These are phyloP conservation scores for Trichonephila clavata DNA, from an alignment of 1,140 invertebrate genomes.

Conservation along the genomic window DNA sequence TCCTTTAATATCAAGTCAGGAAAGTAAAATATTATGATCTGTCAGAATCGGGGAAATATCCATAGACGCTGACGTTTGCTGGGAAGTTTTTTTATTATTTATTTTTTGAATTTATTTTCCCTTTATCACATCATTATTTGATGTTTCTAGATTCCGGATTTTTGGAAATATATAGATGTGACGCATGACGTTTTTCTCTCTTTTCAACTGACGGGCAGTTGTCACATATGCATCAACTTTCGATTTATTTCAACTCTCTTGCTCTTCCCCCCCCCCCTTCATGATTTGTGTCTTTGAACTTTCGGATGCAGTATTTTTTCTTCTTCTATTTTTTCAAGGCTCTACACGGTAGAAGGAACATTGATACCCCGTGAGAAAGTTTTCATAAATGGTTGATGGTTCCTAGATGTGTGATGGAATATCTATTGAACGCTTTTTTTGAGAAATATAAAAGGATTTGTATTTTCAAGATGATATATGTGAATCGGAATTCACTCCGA, in stretches of 20 bases:
- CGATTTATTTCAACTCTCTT: slow-evolving; percentile 33
- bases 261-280: neutral
- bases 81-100: neutral
- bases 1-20: neutral
- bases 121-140: slow-evolving; percentile 39
- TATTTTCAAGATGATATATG: too few species aligned
- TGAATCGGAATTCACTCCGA: too few species aligned
- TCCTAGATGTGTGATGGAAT: too few species aligned
- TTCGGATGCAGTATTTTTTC: neutral
- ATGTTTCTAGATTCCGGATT: slow-evolving; percentile 35
- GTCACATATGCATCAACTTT: slow-evolving; percentile 32
- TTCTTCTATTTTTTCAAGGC: too few species aligned
- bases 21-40: slow-evolving; percentile 18
- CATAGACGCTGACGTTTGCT: slow-evolving; percentile 14
- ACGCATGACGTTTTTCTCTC: neutral
- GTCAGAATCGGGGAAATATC: neutral
- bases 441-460: too few species aligned
- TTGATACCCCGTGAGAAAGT: neutral
- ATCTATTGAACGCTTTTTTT: too few species aligned
- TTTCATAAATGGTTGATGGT: neutral
- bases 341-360: neutral
- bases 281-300: slow-evolving; percentile 5
- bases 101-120: slow-evolving; percentile 13
- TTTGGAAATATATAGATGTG: slow-evolving; percentile 6
- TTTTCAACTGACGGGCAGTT: slow-evolving; percentile 37